phyloP scores from a whole-genome alignment of 2,888 invertebrate species.

The Macaria notata region DNA sequence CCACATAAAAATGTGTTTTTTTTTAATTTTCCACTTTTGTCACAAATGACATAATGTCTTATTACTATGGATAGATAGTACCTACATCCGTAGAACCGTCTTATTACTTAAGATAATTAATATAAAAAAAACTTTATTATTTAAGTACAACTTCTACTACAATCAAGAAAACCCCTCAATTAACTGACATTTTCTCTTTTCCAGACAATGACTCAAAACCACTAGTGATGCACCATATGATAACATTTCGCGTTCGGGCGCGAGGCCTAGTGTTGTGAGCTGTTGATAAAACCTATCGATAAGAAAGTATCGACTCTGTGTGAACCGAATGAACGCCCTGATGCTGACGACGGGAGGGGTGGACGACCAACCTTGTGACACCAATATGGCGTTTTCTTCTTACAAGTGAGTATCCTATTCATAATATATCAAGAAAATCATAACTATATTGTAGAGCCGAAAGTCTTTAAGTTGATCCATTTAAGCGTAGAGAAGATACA shows the following conservation, averaged over 20 bases:
- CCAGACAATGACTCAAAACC: slow-evolving; percentile 51
- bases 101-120: too few relatives aligned
- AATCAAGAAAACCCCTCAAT: background rate
- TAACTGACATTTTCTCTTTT: slow-evolving; percentile 37
- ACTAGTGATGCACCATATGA: slow-evolving; percentile 66
- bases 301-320: slow-evolving; percentile 27
- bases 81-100: too few relatives aligned
- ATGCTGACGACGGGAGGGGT: slow-evolving; percentile 73
- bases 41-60: too few relatives aligned
- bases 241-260: slow-evolving; percentile 59
- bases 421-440: background rate
- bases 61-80: too few relatives aligned
- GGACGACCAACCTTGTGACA: slow-evolving; percentile 74
- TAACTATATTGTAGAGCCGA: too few relatives aligned
- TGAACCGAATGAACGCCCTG: slow-evolving; percentile 72
- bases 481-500: too few relatives aligned
- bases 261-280: slow-evolving; percentile 60
- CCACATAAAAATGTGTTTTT: too few relatives aligned
- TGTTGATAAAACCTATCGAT: slow-evolving; percentile 40
- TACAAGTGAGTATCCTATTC: slow-evolving; percentile 65
- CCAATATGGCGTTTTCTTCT: slow-evolving; percentile 74
- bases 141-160: too few relatives aligned
- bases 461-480: too few relatives aligned
- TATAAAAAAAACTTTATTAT: too few relatives aligned
- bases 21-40: too few relatives aligned